These are phyloP conservation scores for Mesaphorura yosii DNA, from an alignment of 1,140 invertebrate genomes.

Conservation along the genomic window DNA sequence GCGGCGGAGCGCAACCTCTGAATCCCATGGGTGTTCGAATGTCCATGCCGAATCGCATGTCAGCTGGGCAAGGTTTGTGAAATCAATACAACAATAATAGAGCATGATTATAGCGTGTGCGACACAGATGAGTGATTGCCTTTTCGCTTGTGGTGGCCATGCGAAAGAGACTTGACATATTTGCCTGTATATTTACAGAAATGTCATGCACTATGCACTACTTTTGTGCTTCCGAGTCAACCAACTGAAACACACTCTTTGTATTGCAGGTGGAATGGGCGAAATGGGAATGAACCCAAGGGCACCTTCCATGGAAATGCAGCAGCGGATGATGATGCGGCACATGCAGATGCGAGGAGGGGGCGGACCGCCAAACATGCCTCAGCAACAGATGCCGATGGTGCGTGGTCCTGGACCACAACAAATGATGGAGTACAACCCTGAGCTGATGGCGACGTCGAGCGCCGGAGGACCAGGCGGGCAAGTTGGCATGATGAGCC, in stretches of 20 bases:
- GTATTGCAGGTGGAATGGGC: slow-evolving; percentile 1
- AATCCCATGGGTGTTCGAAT: background rate
- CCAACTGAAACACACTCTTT: background rate
- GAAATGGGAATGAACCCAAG: background rate
- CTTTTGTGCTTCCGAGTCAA: background rate
- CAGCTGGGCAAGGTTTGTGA: background rate
- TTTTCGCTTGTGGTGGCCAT: no score
- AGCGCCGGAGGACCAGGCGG: background rate
- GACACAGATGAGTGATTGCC: background rate
- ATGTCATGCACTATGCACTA: no score
- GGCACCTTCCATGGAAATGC: slow-evolving; percentile 5
- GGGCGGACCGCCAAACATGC: background rate
- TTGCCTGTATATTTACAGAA: no score
- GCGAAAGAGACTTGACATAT: no score
- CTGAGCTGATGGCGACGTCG: background rate
- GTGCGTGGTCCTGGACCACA: background rate
- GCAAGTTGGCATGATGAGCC: slow-evolving; percentile 1
- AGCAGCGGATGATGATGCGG: slow-evolving; percentile 13
- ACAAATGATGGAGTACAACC: background rate
- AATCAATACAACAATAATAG: background rate
- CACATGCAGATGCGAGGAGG: background rate
- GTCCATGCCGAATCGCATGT: background rate
- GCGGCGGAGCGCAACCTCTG: background rate
- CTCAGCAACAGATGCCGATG: background rate
- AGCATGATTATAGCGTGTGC: background rate